Evolutionary conservation across 1,140 invertebrate genomes (phyloP).

Genomic region (Megalopta genalis): DNA sequence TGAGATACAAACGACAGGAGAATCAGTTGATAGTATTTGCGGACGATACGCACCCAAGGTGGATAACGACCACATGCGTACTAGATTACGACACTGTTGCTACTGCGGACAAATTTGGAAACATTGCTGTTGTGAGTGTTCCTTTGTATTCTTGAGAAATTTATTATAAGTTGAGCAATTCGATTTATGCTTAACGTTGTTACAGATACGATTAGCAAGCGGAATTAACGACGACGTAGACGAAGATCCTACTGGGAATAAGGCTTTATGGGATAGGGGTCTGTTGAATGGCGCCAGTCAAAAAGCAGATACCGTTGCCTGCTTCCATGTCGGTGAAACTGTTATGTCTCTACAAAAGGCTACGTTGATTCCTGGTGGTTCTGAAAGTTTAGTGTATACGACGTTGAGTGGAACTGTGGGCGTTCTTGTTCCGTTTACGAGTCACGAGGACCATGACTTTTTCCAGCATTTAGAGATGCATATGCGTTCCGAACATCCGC

Average conservation of each 20-base stretch:
- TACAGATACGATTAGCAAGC: conserved; percentile 89
- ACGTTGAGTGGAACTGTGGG: conserved; percentile 97
- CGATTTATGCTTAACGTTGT: not conserved
- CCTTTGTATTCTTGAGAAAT: not conserved
- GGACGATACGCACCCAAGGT: conserved; percentile 98
- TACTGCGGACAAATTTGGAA: conserved; percentile 99
- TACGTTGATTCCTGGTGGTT: conserved; percentile 97
- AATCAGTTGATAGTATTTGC: conserved; percentile 99
- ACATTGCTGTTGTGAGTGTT: conserved; percentile 90
- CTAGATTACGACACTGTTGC: conserved; percentile 98
- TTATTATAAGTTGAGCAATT: not conserved
- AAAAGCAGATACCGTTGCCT: conserved; percentile 95
- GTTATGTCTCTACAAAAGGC: conserved; percentile 95
- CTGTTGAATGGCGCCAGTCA: conserved; percentile 98
- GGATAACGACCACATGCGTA: conserved; percentile 95
- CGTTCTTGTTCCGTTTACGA: conserved; percentile 98
- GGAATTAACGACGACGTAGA: conserved; percentile 98
- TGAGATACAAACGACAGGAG: conserved; percentile 96
- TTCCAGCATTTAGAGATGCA: conserved; percentile 99
- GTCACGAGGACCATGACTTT: conserved; percentile 99
- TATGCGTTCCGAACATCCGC: conserved; percentile 97
- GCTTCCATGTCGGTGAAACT: conserved; percentile 98
- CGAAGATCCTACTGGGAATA: conserved; percentile 99
- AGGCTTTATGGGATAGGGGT: conserved; percentile 98
- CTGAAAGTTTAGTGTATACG: conserved; percentile 97